Conservation (phyloP, 1,140 invertebrate genomes). For the Sesamia nonagrioides region DNA sequence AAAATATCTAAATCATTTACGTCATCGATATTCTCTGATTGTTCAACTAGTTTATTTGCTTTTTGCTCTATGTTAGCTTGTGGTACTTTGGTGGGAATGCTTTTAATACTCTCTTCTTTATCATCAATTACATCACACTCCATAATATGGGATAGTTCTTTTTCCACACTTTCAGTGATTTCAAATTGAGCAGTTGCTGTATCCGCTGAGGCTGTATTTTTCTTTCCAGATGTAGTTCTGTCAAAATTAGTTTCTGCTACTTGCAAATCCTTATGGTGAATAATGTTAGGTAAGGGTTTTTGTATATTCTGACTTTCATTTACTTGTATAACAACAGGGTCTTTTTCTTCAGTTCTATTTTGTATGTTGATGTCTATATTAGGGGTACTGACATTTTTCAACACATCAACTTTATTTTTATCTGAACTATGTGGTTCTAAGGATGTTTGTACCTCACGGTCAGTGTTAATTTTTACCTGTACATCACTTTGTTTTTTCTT, state of each 20-base stretch:
- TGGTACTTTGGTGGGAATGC: background rate
- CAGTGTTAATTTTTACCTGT: constrained; percentile 70
- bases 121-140: constrained; percentile 59
- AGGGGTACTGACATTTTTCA: background rate
- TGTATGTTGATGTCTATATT: constrained; percentile 21
- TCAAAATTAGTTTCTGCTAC: background rate
- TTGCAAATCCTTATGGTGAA: background rate
- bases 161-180: constrained; percentile 79
- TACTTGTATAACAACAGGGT: background rate
- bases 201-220: constrained; percentile 78
- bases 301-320: background rate
- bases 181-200: constrained; percentile 73
- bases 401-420: background rate
- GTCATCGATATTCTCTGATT: constrained; percentile 56
- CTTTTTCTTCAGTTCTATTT: constrained; percentile 1
- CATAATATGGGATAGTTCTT: constrained; percentile 73
- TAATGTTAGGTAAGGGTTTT: background rate
- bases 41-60: constrained; percentile 35
- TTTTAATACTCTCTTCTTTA: constrained; percentile 50
- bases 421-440: constrained; percentile 45
- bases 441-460: constrained; percentile 74
- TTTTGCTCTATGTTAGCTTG: background rate
- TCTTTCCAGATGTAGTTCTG: constrained; percentile 69
- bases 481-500: constrained; percentile 76
- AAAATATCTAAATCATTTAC: constrained; percentile 76